These are phyloP conservation scores for Rynchops niger DNA, from an alignment of 2,113 vertebrate genomes.

Conservation along the genomic window DNA sequence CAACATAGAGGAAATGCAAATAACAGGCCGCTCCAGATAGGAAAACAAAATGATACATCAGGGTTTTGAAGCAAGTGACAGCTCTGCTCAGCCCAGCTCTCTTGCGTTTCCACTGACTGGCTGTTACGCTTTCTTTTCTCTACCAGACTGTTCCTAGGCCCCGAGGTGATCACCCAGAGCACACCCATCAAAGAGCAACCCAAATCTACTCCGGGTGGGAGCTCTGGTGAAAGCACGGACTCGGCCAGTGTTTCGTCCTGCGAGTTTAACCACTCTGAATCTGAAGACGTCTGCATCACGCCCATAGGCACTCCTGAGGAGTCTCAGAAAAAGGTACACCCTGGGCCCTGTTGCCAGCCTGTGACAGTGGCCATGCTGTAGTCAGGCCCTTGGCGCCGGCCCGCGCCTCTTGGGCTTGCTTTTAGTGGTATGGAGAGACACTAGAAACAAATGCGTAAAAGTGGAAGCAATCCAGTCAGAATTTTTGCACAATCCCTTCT, in stretches of 20 bases:
- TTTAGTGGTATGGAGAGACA: background rate
- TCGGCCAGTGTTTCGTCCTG: slow-evolving; percentile 91
- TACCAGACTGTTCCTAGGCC: slow-evolving; percentile 84
- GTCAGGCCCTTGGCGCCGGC: background rate
- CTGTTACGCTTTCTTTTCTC: background rate
- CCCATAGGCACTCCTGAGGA: slow-evolving; percentile 74
- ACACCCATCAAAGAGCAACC: slow-evolving; percentile 84
- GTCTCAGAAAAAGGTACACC: slow-evolving; percentile 82
- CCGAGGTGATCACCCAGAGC: slow-evolving; percentile 74
- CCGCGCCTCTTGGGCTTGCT: background rate
- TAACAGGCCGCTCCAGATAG: background rate
- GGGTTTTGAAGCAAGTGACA: background rate
- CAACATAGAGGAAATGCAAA: background rate
- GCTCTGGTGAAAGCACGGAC: slow-evolving; percentile 92
- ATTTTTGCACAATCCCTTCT: background rate
- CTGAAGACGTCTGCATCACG: slow-evolving; percentile 73
- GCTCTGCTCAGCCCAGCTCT: background rate
- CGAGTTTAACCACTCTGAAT: slow-evolving; percentile 87
- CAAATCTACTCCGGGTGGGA: slow-evolving; percentile 81
- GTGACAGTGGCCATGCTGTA: no score
- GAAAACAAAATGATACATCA: background rate
- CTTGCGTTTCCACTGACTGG: background rate
- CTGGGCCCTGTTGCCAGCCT: background rate
- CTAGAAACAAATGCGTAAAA: background rate
- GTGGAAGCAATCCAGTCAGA: background rate